Percentiles rank a stretch among this genome's conserved stretches.
phyloP scores from a whole-genome alignment of 2,888 invertebrate genomes.

The Zaprionus lineosus region DNA sequence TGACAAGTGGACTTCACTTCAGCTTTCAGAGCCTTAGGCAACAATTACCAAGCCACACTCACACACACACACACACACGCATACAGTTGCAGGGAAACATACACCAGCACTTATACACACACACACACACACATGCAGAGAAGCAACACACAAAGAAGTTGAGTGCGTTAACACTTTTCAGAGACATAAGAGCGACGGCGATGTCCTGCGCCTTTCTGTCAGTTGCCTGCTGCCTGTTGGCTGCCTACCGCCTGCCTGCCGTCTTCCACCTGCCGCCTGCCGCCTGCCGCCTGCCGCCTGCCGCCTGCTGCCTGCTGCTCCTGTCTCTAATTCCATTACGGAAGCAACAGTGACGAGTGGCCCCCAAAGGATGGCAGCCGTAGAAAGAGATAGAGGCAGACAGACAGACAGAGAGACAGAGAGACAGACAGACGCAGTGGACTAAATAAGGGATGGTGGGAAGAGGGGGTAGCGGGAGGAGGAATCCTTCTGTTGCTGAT shows the following conservation, averaged over 20 bases:
- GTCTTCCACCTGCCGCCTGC: constrained; percentile 2
- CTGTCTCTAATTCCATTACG: constrained; percentile 69
- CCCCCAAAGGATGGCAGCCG: constrained; percentile 35
- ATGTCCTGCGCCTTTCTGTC: constrained; percentile 26
- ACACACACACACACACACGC: constrained; percentile 7
- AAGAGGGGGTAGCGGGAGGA: too few species aligned
- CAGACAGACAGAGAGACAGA: too few species aligned
- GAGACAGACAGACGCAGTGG: too few species aligned
- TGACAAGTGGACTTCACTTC: constrained; percentile 53
- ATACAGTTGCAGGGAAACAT: constrained; percentile 23
- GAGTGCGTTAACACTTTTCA: constrained; percentile 73
- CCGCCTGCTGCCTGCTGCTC: constrained; percentile 10
- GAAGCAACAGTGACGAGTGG: constrained; percentile 78
- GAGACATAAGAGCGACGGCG: constrained; percentile 35
- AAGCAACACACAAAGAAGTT: constrained; percentile 45
- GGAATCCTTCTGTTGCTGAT: constrained; percentile 37
- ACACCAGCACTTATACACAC: constrained; percentile 4
- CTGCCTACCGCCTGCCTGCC: neutral
- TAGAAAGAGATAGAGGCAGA: neutral
- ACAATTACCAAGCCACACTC: constrained; percentile 52
- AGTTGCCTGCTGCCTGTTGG: constrained; percentile 3
- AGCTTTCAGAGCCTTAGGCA: constrained; percentile 54
- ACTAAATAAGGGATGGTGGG: too few species aligned
- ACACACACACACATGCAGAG: constrained; percentile 12
- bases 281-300: neutral